Conservation (phyloP, 2,113 vertebrate genomes). For the Xenotilapia flavipinnis region DNA sequence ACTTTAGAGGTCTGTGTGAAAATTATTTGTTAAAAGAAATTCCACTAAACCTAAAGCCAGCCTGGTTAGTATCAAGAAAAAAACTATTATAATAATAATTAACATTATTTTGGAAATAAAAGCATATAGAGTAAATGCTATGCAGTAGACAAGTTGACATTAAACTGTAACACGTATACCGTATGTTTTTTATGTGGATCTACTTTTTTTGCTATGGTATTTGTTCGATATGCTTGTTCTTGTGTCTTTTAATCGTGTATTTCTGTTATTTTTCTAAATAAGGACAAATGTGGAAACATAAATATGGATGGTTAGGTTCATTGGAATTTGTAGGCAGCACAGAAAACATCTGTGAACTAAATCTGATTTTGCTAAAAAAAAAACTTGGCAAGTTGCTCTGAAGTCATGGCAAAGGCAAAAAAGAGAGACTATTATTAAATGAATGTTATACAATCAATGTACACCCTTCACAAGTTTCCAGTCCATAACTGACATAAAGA, state of each 20-base stretch:
- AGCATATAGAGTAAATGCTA: not conserved
- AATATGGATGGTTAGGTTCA: not conserved
- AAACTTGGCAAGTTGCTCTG: not conserved
- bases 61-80: not conserved
- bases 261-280: not conserved
- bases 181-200: not conserved
- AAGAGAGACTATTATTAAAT: not conserved
- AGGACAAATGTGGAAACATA: not conserved
- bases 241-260: not conserved
- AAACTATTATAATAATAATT: not conserved
- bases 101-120: not conserved
- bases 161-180: not conserved
- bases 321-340: not conserved
- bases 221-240: not conserved
- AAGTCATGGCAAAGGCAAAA: not conserved
- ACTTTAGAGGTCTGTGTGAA: not conserved
- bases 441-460: not conserved
- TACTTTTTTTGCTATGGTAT: not conserved
- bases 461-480: not conserved
- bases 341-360: not conserved
- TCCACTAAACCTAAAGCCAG: not conserved
- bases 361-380: not conserved
- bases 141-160: not conserved
- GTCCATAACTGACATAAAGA: not conserved
- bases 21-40: not conserved